phyloP scores from a whole-genome alignment of 2,888 invertebrate species.

The Troides aeacus region DNA sequence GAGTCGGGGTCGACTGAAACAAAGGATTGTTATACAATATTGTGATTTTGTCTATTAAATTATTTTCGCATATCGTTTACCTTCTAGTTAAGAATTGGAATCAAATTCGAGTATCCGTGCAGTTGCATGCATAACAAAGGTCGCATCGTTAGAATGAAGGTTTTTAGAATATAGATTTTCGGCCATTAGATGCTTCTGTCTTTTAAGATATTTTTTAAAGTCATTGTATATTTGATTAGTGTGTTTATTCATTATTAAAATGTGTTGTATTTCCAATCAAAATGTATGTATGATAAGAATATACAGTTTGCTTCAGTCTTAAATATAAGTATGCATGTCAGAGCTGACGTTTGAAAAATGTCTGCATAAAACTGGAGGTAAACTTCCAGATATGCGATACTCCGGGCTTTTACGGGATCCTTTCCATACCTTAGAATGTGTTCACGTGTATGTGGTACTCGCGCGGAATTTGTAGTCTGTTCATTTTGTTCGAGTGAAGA shows the following conservation, averaged over 20 bases:
- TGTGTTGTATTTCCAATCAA: too few relatives aligned
- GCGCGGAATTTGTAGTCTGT: slow-evolving; percentile 14
- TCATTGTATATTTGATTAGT: not conserved
- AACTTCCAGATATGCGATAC: slow-evolving; percentile 34
- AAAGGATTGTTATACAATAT: slow-evolving; percentile 19
- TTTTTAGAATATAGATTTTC: slow-evolving; percentile 1
- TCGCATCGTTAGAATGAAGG: slow-evolving; percentile 4
- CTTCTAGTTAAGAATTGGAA: not conserved
- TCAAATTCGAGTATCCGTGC: not conserved
- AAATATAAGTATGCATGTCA: slow-evolving; percentile 32
- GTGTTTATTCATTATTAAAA: too few relatives aligned
- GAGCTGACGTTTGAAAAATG: slow-evolving; percentile 39
- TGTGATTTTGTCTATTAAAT: slow-evolving; percentile 9
- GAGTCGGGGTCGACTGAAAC: slow-evolving; percentile 16
- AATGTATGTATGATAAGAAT: not conserved
- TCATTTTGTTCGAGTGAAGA: slow-evolving; percentile 8
- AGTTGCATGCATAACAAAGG: not conserved
- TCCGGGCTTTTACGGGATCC: slow-evolving; percentile 33
- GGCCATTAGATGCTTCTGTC: not conserved
- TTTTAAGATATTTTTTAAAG: not conserved
- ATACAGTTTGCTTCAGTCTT: slow-evolving; percentile 26
- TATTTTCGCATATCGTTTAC: slow-evolving; percentile 14
- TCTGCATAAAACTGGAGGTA: slow-evolving; percentile 40
- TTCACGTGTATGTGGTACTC: slow-evolving; percentile 19
- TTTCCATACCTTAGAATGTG: slow-evolving; percentile 24